phyloP scores from a whole-genome alignment of 2,113 vertebrate genomes.

The Psilopsiagon aymara region DNA sequence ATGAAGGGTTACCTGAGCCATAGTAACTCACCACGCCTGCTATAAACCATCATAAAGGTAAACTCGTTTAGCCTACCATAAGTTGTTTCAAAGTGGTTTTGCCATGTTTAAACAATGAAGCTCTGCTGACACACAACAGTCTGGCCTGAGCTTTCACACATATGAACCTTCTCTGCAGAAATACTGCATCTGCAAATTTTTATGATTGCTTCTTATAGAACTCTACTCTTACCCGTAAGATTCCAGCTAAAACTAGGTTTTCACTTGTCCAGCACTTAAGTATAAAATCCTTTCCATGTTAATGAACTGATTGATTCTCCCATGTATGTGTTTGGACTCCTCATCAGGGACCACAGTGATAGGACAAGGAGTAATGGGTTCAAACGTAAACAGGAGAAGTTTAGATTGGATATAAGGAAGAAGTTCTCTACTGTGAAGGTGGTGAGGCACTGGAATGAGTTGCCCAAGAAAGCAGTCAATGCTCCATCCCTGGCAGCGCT shows the following conservation, averaged over 20 bases:
- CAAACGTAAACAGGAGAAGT: neutral
- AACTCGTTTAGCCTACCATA: neutral
- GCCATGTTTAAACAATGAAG: neutral
- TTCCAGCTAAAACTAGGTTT: neutral
- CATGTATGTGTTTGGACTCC: neutral
- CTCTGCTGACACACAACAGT: neutral
- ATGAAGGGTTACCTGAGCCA: neutral
- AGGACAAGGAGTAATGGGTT: neutral
- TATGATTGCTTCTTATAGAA: neutral
- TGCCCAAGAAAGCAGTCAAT: too few species aligned
- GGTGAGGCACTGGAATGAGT: neutral
- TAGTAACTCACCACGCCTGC: neutral
- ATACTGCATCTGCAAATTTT: neutral
- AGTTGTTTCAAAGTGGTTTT: neutral
- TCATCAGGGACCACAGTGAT: neutral
- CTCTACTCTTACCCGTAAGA: neutral
- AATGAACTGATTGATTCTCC: neutral
- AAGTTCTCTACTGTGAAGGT: neutral
- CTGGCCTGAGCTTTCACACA: neutral
- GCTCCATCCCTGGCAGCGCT: too few species aligned
- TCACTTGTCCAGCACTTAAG: neutral
- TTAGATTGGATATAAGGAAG: neutral
- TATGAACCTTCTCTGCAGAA: neutral
- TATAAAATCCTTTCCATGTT: neutral
- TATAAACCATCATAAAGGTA: neutral